Evolutionary conservation across 2,113 vertebrate genomes (phyloP), one percentile per base, ranked within the genome.

Genomic region (Cyprinus carpio): DNA sequence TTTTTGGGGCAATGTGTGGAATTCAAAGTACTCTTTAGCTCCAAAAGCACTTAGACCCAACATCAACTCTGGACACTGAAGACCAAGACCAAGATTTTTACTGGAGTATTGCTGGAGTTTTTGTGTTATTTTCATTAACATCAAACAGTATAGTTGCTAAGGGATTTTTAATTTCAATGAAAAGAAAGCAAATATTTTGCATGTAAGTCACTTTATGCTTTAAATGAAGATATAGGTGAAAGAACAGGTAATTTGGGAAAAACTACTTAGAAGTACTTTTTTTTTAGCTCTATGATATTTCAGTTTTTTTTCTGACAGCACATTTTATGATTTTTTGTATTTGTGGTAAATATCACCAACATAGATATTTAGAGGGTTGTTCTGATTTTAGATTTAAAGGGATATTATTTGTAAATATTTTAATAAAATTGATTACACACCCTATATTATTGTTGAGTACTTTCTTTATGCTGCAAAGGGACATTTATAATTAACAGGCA

Each of bases 321-420:
- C 18, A 56, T 31, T 25, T 56, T 58, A 20, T 12, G 23, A 6
- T 51, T 78, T 46, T 9, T 80, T 65, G 58, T 64, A 65, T 65
- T 81, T 65, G 34, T 11, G n/a, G 40, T 43, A 65, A 81, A 49
- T 31, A 54, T 54, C n/a, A 80, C 5, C 29, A 46, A 18, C n/a
- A 51, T 51, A 29, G 2, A 12, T 34, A 25, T 62, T 58, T 62
- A 43, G 56, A 31, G 56, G 76, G 60, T 16, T 65, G n/a, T 27
- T 81, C 37, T 64, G 9, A 46, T 46, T 4, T 46, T 64, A 81
- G 25, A 46, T 4, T 31, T 71, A 71, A 71, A 31, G 37, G 62
- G 40, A 54, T 82, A 18, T 34, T 67, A 25, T 62, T 81, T 81
- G 79, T 81, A 81, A 65, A 81, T 81, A 81, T 81, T 81, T 81